Conservation (phyloP, 2,888 invertebrate genomes). For the Drosophila limbata region DNA sequence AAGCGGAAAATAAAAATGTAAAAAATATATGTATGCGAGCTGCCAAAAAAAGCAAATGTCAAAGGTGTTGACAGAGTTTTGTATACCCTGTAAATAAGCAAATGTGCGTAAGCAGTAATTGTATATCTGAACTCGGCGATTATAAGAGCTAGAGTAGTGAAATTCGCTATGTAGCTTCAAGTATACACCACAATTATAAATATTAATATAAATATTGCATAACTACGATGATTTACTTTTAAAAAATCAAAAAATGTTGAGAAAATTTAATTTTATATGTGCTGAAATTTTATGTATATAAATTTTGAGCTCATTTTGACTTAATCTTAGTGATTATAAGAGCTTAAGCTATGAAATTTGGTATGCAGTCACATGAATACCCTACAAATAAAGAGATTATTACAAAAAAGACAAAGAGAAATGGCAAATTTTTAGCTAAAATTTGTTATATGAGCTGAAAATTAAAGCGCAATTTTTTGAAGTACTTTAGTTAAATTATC, state of each 20-base stretch:
- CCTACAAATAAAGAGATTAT: not conserved
- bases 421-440: not conserved
- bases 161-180: no score
- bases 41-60: not conserved
- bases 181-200: no score
- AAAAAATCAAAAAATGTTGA: no score
- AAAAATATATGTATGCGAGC: conserved; percentile 6
- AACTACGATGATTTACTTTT: no score
- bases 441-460: not conserved
- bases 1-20: not conserved
- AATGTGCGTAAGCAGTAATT: not conserved
- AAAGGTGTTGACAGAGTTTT: not conserved
- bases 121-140: not conserved
- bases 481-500: not conserved
- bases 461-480: not conserved
- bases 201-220: no score
- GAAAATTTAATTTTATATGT: no score
- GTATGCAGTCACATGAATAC: not conserved
- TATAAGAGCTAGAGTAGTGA: not conserved
- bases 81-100: conserved; percentile 1
- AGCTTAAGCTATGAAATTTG: not conserved
- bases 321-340: not conserved
- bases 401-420: not conserved
- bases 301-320: no score
- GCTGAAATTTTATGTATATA: no score